A percentile compares a stretch with the other conserved stretches of the same genome.
Conservation (phyloP, 2,797 vertebrate species). For the Liparis tanakae region DNA sequence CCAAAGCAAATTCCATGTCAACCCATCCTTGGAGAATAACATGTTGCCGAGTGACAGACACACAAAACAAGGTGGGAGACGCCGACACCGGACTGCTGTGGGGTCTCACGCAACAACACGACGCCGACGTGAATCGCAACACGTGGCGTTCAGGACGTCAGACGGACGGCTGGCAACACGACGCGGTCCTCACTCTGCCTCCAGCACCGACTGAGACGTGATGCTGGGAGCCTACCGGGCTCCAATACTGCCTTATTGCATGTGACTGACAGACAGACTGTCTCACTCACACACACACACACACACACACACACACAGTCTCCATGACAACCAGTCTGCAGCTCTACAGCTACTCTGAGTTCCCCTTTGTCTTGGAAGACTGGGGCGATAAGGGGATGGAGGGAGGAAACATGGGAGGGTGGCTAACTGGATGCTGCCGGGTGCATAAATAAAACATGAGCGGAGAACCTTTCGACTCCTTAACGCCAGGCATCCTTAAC, state of each 20-base stretch:
- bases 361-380: slow-evolving; percentile 84
- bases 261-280: too few species aligned
- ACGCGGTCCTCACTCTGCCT: slow-evolving; percentile 66
- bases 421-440: slow-evolving; percentile 67
- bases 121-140: slow-evolving; percentile 25
- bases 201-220: slow-evolving; percentile 64
- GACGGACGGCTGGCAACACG: slow-evolving; percentile 23
- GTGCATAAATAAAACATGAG: slow-evolving; percentile 80
- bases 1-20: background rate
- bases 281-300: slow-evolving; percentile 45
- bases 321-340: slow-evolving; percentile 87
- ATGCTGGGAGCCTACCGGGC: slow-evolving; percentile 66
- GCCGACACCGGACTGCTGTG: slow-evolving; percentile 2
- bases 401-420: slow-evolving; percentile 44
- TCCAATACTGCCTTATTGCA: slow-evolving; percentile 67
- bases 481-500: slow-evolving; percentile 46
- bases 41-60: slow-evolving; percentile 53
- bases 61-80: slow-evolving; percentile 21
- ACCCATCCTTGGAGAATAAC: background rate
- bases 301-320: slow-evolving; percentile 71
- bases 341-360: slow-evolving; percentile 80
- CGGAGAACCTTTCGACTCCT: slow-evolving; percentile 56
- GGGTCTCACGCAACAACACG: background rate
- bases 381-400: slow-evolving; percentile 73
- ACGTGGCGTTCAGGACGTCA: slow-evolving; percentile 34